phyloP scores from a whole-genome alignment of 1,140 invertebrate genomes.

The Drosophila navojoa region DNA sequence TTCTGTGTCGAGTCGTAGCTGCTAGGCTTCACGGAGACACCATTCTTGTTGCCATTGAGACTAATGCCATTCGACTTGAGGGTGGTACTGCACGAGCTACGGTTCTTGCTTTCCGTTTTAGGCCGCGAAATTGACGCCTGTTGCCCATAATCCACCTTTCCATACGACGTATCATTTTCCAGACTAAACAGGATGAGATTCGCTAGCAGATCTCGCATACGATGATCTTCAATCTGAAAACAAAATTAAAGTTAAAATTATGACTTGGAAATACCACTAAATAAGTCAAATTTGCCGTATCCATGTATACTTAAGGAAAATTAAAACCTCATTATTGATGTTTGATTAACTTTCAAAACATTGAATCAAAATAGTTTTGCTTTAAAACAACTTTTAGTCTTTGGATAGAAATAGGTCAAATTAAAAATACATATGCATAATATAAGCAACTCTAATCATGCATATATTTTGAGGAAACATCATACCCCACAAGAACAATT shows the following conservation, averaged over 20 bases:
- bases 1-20: conserved; percentile 40
- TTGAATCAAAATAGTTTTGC: too few species aligned
- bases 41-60: conserved; percentile 9
- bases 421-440: too few species aligned
- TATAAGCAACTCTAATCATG: too few species aligned
- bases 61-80: neutral
- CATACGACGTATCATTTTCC: conserved; percentile 7
- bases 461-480: too few species aligned
- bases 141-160: neutral
- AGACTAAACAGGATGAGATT: conserved; percentile 30
- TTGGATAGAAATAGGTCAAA: too few species aligned
- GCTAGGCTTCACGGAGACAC: neutral
- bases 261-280: too few species aligned
- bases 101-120: conserved; percentile 2
- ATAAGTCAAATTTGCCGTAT: too few species aligned
- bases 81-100: neutral
- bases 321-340: too few species aligned
- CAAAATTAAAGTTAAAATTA: neutral
- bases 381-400: too few species aligned
- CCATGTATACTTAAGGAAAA: too few species aligned
- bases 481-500: too few species aligned
- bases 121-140: neutral
- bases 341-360: too few species aligned
- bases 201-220: conserved; percentile 39
- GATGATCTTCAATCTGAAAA: conserved; percentile 37